phyloP scores from a whole-genome alignment of 2,113 vertebrate genomes.

The Chaetodon auriga region DNA sequence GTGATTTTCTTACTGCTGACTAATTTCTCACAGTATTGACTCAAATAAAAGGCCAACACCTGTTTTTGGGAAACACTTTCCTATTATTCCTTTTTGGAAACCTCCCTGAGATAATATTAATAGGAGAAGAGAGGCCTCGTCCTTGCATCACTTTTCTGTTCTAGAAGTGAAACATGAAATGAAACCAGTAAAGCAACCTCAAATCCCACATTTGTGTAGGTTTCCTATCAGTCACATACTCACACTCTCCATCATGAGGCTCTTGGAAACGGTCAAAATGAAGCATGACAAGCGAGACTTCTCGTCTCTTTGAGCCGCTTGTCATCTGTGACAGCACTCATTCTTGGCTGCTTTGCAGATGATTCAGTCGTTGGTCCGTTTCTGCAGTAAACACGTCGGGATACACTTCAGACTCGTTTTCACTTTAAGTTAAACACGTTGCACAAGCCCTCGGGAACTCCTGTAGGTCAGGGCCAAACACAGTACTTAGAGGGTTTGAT shows the following conservation, averaged over 20 bases:
- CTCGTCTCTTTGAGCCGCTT: neutral
- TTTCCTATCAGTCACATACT: neutral
- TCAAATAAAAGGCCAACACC: neutral
- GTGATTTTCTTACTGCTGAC: neutral
- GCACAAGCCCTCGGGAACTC: neutral
- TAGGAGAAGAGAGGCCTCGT: neutral
- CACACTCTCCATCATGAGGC: neutral
- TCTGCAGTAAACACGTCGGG: neutral
- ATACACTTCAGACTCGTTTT: neutral
- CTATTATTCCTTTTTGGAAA: neutral
- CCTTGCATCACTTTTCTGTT: neutral
- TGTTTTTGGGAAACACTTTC: neutral
- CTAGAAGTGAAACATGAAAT: neutral
- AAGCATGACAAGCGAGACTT: neutral
- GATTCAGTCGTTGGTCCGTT: constrained; percentile 3
- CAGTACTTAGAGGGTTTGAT: neutral
- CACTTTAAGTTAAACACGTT: neutral
- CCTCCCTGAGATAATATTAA: neutral
- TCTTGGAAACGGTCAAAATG: neutral
- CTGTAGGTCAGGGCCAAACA: neutral
- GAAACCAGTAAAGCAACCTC: neutral
- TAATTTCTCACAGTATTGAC: neutral
- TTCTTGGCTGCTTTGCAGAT: neutral
- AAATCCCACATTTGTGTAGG: neutral
- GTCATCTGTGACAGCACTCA: accelerated